Evolutionary conservation across 30 jellyfish, hydroid and myxozoan genomes (phyloP).

Genomic region (Hydra vulgaris): DNA sequence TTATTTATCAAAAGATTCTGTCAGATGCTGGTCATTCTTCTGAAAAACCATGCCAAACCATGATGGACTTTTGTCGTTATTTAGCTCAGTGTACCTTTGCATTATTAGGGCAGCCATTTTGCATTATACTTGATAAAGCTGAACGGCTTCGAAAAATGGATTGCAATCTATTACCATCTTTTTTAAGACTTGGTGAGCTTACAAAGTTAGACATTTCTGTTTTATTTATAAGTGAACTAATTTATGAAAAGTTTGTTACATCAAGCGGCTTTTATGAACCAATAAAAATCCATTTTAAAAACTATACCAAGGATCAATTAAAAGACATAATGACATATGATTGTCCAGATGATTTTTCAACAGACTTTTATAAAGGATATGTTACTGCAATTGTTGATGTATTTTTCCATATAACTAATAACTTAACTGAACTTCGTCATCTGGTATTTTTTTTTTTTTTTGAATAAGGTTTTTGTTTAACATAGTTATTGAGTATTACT

Average conservation of each 20-base stretch:
- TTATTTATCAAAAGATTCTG: slow-evolving; percentile 25
- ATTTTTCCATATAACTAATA: slow-evolving; percentile 43
- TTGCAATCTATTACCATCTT: slow-evolving; percentile 42
- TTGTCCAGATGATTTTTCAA: slow-evolving; percentile 36
- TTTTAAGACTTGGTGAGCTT: slow-evolving; percentile 37
- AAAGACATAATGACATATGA: slow-evolving; percentile 50
- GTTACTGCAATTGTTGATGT: slow-evolving; percentile 52
- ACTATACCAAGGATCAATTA: slow-evolving; percentile 39
- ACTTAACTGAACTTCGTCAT: slow-evolving; percentile 55
- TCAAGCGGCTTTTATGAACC: slow-evolving; percentile 41
- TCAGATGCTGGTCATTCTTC: slow-evolving; percentile 20
- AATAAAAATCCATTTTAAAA: slow-evolving; percentile 34
- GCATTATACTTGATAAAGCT: slow-evolving; percentile 47
- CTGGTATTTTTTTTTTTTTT: slow-evolving; percentile 32
- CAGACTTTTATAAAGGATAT: slow-evolving; percentile 41
- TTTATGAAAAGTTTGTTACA: slow-evolving; percentile 46
- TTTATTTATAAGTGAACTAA: slow-evolving; percentile 43
- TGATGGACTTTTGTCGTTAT: slow-evolving; percentile 56
- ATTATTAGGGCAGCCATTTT: slow-evolving; percentile 12
- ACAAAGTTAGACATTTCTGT: slow-evolving; percentile 35
- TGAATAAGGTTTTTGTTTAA: neutral
- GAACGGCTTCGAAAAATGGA: slow-evolving; percentile 77
- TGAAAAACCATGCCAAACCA: slow-evolving; percentile 37
- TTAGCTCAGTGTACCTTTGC: slow-evolving; percentile 11
- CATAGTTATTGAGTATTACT: no score